These are phyloP conservation scores for Ophion costatus DNA, from an alignment of 2,888 invertebrate species.

Conservation along the genomic window DNA sequence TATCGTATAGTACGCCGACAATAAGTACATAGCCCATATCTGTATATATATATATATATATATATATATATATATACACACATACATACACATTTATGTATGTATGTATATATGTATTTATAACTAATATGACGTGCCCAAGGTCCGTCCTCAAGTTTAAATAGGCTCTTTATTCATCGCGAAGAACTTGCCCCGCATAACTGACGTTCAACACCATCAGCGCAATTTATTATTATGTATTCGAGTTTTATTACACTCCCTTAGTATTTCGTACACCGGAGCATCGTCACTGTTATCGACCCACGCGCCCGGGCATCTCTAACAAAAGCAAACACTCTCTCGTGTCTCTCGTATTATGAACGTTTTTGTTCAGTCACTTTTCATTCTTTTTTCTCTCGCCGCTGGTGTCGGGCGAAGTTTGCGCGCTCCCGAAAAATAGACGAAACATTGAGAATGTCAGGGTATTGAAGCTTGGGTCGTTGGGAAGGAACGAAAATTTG, in stretches of 20 bases:
- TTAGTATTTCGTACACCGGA: constrained; percentile 15
- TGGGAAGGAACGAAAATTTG: too few species aligned
- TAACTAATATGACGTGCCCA: constrained; percentile 30
- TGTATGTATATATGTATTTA: constrained; percentile 10
- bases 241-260: constrained; percentile 62
- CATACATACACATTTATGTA: not conserved
- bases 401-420: not conserved
- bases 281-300: constrained; percentile 46
- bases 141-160: constrained; percentile 68
- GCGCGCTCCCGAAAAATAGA: too few species aligned
- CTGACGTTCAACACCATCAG: constrained; percentile 49
- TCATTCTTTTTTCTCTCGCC: not conserved
- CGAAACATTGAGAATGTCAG: too few species aligned
- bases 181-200: constrained; percentile 49
- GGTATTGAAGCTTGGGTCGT: too few species aligned
- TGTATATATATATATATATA: not conserved
- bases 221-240: constrained; percentile 65
- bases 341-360: not conserved
- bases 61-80: constrained; percentile 12
- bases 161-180: constrained; percentile 64
- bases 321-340: not conserved
- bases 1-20: not conserved
- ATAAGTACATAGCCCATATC: not conserved
- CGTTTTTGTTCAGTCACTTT: not conserved
- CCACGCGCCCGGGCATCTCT: constrained; percentile 31